A percentile compares a stretch with the other conserved stretches of the same genome.
These are phyloP conservation scores for Battus philenor DNA, from an alignment of 1,140 invertebrate genomes.

Conservation along the genomic window DNA sequence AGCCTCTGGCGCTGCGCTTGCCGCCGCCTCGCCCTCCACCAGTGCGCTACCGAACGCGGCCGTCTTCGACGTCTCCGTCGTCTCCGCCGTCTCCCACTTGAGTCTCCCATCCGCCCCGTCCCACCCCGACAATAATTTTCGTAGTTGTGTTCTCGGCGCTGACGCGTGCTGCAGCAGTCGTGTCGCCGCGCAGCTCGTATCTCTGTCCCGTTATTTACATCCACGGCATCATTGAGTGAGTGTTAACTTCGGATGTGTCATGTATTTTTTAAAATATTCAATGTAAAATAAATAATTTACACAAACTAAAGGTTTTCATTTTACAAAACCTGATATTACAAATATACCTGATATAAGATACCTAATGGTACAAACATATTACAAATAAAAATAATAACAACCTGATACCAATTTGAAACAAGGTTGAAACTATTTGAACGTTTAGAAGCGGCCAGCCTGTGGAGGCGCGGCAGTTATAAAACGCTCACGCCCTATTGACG, in stretches of 20 bases:
- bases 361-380: conserved; percentile 6
- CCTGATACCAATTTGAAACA: no score
- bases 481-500: no score
- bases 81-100: conserved; percentile 13
- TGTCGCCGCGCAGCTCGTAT: conserved; percentile 21
- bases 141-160: conserved; percentile 21
- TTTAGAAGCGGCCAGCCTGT: no score
- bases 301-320: conserved; percentile 21
- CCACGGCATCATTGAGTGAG: conserved; percentile 32
- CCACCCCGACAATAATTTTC: conserved; percentile 44
- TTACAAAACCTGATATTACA: conserved; percentile 9
- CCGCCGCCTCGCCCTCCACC: conserved; percentile 26
- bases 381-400: neutral
- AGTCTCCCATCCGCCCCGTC: conserved; percentile 10
- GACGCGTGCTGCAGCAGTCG: conserved; percentile 2
- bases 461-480: no score
- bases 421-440: no score
- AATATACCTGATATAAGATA: conserved; percentile 2
- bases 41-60: conserved; percentile 33
- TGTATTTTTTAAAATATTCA: conserved; percentile 51
- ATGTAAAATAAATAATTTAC: conserved; percentile 36
- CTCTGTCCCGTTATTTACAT: conserved; percentile 36
- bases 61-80: no score
- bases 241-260: conserved; percentile 37
- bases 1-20: conserved; percentile 21